Percentiles rank a stretch among this genome's conserved stretches.
Conservation (phyloP, 1,140 invertebrate species). For the Drosophila willistoni region DNA sequence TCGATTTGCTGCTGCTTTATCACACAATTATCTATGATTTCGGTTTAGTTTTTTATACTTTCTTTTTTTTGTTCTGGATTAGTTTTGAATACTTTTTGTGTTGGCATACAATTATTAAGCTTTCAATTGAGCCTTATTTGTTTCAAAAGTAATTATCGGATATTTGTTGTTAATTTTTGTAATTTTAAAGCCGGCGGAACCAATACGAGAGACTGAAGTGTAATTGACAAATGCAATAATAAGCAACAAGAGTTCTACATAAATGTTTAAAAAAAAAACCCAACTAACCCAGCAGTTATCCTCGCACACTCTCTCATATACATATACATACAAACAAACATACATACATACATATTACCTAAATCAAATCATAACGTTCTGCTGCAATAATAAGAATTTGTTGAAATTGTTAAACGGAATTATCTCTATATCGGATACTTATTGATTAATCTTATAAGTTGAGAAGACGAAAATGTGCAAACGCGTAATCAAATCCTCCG, state of each 20-base stretch:
- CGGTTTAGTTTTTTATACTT: conserved; percentile 17
- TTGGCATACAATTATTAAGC: conserved; percentile 34
- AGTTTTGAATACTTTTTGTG: conserved; percentile 27
- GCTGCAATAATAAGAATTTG: not conserved
- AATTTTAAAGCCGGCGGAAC: conserved; percentile 87
- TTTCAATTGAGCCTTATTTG: conserved; percentile 56
- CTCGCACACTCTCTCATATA: conserved; percentile 16
- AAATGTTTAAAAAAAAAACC: conserved; percentile 42
- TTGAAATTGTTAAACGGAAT: conserved; percentile 9
- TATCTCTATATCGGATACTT: not conserved
- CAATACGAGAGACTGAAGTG: conserved; percentile 88
- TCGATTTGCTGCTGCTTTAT: conserved; percentile 14
- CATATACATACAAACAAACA: not conserved
- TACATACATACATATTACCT: not conserved
- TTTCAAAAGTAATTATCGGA: conserved; percentile 70
- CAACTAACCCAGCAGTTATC: conserved; percentile 52
- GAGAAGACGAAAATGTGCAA: conserved; percentile 1
- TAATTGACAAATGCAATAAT: conserved; percentile 82
- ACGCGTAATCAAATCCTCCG: not conserved
- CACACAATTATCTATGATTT: conserved; percentile 17
- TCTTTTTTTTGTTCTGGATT: conserved; percentile 26
- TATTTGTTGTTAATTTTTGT: conserved; percentile 84
- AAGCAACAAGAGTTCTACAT: conserved; percentile 48
- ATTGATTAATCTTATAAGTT: not conserved
- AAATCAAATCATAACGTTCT: not conserved